Evolutionary conservation across 2,113 vertebrate species (phyloP).

Genomic region (Phasianus colchicus): DNA sequence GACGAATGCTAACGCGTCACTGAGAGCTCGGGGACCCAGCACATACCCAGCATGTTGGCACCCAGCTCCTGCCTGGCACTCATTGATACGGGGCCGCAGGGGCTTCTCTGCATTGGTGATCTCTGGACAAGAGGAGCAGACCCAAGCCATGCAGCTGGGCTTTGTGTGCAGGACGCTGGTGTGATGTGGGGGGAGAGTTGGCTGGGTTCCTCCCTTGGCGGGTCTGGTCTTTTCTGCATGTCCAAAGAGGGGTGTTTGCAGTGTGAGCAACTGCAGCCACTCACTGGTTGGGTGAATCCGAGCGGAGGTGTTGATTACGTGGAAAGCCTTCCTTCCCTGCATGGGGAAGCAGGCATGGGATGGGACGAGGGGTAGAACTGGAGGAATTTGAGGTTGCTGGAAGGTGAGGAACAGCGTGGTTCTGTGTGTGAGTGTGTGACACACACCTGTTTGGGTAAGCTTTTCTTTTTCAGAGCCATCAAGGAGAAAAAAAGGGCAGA

Average conservation of each 20-base stretch:
- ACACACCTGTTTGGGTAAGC: background rate
- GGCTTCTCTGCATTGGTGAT: background rate
- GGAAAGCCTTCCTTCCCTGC: background rate
- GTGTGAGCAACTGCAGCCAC: background rate
- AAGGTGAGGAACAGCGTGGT: background rate
- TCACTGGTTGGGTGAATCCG: background rate
- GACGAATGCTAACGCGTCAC: rapidly evolving
- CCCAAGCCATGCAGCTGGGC: background rate
- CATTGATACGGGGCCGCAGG: background rate
- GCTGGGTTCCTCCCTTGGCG: background rate
- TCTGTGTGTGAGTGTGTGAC: rapidly evolving
- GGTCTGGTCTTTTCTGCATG: background rate
- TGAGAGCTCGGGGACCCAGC: background rate
- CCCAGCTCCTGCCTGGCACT: background rate
- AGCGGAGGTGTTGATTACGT: background rate
- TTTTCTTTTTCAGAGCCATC: background rate
- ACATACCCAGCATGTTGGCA: no score
- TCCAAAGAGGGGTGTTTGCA: background rate
- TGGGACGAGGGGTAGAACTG: background rate
- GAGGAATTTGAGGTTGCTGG: background rate
- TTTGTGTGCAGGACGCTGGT: background rate
- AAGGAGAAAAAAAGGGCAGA: background rate
- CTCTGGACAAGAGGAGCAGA: background rate
- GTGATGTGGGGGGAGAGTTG: background rate
- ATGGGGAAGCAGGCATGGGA: background rate